Percentiles rank a stretch among this genome's conserved stretches.
Conservation (phyloP, 2,113 vertebrate species). For the Dicaeum eximium region DNA sequence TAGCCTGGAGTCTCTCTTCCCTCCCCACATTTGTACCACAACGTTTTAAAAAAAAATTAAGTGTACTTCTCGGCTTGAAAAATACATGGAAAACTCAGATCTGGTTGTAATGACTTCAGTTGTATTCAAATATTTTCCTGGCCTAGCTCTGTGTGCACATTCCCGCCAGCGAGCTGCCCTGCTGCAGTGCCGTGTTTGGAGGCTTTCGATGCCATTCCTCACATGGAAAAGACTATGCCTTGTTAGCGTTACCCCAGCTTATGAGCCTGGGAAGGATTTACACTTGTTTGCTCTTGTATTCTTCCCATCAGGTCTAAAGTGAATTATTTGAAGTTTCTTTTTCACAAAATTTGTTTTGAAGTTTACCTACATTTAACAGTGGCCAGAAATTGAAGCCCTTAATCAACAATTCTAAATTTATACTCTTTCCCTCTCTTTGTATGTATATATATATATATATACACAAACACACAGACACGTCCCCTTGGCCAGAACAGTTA, state of each 20-base stretch:
- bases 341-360: neutral
- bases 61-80: neutral
- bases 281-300: neutral
- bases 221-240: neutral
- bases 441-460: too few species aligned
- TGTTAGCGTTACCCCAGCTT: neutral
- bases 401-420: neutral
- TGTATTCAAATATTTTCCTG: neutral
- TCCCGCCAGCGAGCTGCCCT: neutral
- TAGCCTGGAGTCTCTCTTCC: neutral
- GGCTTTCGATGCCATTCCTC: neutral
- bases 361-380: neutral
- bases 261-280: neutral
- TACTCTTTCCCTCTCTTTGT: neutral
- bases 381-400: neutral
- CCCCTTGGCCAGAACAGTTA: neutral
- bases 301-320: neutral
- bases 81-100: neutral
- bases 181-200: rapidly evolving
- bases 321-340: neutral
- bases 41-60: neutral
- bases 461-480: neutral
- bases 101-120: neutral
- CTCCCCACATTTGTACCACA: neutral
- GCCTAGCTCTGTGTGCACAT: neutral